Evolutionary conservation across 2,888 invertebrate species (phyloP), one percentile per base, ranked within the genome.

Genomic region (Eulithis prunata): DNA sequence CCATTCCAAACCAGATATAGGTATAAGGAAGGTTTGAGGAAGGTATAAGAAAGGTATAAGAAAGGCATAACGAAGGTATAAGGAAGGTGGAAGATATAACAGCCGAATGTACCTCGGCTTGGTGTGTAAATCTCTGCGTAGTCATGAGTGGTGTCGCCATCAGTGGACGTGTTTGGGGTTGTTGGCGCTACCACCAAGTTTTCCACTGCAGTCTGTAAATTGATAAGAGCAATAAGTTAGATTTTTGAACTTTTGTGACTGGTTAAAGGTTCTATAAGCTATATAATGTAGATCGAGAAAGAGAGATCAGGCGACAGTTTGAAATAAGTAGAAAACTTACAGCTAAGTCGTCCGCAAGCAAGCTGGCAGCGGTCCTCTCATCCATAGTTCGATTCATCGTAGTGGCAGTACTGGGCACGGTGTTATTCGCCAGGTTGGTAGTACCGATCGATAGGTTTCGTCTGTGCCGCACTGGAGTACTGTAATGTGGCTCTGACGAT

Each of bases 51-150:
- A 21, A 1, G 21, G 21, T 21, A 21, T 21, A 21, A 21, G 21
- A 2, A 21, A 1, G 21, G 21, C 2, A 21, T 21, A 2, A 21
- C 1, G 21, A 21, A 21, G 21, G 21, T 21, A 21, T 21, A 21
- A 21, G 21, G 21, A 38, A 38, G 38, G 3, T 38, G 21, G 21
- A 38, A 38, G 38, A 38, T 38, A 38, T 41, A 11, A 11, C 2
- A 11, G 5, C 10, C 8, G 10, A 14, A 32, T 36, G 56, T 94
- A 90, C 97, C 98, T 84, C 97, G 95, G 76, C 97, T 97, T 0
- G 98, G 98, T 36, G 98, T 98, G 82, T 98, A 98, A 72, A 98
- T 98, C 90, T 98, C 98, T 0, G 98, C 98, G 82, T 98, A 98
- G 85, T 98, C 98, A 81, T 98, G 98, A 1, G 96, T 95, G 1